Base-by-base conservation (phyloP, 2,888 invertebrate species). In the Eudemis profundana region DNA sequence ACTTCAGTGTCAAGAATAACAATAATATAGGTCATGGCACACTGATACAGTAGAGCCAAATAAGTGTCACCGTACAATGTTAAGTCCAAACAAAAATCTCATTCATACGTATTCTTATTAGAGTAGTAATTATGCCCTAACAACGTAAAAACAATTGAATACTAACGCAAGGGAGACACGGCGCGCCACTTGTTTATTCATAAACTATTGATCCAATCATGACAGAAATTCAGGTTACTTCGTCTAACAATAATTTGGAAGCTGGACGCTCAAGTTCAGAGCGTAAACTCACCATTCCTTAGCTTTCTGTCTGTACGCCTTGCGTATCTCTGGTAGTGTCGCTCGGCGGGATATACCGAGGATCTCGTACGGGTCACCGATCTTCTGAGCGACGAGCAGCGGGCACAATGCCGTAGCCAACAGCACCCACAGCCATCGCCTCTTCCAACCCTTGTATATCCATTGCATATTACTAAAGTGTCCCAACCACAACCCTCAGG, bases 291-390 rank as follows among this genome's bases (percentile, higher is more conserved):
- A 97, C 97, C 98, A 98, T 94, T 97, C 96, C 87, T 97, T 98
- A 15, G 96, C 98, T 70, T 98, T 93, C 82, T 96, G 95, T 82
- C 96, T 97, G 82, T 98, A 98, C 3, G 98, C 96, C 84, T 95
- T 96, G 71, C 97, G 94, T 73, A 98, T 97, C 77, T 98, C 98
- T 71, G 95, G 94, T 47, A 94, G 82, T n/a, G 95, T 93, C 8
- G 98, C 96, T 76, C 94, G 93, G 74, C 94, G 94, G 73, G 94
- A 93, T 49, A 98, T 93, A 5, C 97, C 97, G 67, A 98, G 93
- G 78, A 96, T 95, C 86, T 95, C 94, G 86, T 98, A 98, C 4
- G 98, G 98, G 93, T 98, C 96, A 86, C 94, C 93, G 78, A 94
- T 90, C 70, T 93, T 90, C 77, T 90, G 90, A n/a, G 87, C 83